A percentile compares a stretch with the other conserved stretches of the same genome.
These are phyloP conservation scores for Mimachlamys varia DNA, from an alignment of 2,888 invertebrate species.

Conservation along the genomic window DNA sequence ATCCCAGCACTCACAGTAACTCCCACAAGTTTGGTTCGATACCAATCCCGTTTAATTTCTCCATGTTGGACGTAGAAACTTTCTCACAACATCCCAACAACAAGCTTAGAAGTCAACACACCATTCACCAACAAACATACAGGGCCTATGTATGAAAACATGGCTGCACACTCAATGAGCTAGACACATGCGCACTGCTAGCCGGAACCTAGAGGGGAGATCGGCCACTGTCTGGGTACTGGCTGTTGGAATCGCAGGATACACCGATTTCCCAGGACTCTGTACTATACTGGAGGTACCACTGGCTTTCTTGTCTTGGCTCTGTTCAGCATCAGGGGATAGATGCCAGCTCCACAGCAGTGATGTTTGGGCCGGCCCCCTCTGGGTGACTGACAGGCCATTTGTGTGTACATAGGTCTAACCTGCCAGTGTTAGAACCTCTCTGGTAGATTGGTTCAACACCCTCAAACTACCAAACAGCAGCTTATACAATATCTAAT, in stretches of 20 bases:
- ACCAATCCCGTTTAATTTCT: not conserved
- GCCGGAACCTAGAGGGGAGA: not conserved
- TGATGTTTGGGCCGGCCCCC: not conserved
- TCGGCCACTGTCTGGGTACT: not conserved
- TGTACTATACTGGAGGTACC: not conserved
- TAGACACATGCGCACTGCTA: conserved; percentile 13
- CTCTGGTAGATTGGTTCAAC: not conserved
- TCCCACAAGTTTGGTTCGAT: not conserved
- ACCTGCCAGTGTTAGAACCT: not conserved
- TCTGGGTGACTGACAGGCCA: not conserved
- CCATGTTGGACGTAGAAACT: not conserved
- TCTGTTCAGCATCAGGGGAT: not conserved
- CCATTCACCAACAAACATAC: not conserved
- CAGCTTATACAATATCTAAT: too few relatives aligned
- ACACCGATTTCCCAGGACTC: not conserved
- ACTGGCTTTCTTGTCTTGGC: not conserved
- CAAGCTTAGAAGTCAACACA: not conserved
- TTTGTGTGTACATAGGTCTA: not conserved
- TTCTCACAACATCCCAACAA: not conserved
- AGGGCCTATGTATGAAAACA: not conserved
- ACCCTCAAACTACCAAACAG: too few relatives aligned
- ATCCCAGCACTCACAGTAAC: not conserved
- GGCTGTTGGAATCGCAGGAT: not conserved
- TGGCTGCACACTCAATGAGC: conserved; percentile 21
- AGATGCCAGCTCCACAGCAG: not conserved